These are phyloP conservation scores for Melospiza georgiana DNA, from an alignment of 2,113 vertebrate genomes.

Conservation along the genomic window DNA sequence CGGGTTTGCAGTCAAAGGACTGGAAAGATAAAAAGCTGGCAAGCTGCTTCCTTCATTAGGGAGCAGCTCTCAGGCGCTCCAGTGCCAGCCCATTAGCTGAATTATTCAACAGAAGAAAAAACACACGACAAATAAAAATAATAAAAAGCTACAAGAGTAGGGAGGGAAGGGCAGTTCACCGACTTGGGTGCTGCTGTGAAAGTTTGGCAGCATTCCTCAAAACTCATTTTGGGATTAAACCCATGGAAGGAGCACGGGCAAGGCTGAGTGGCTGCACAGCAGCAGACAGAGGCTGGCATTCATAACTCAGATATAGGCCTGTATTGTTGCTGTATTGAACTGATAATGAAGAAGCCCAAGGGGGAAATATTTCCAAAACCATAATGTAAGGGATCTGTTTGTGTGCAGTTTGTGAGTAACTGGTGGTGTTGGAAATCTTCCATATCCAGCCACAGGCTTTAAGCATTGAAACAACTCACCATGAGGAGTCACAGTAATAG, in stretches of 20 bases:
- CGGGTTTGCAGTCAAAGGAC: background rate
- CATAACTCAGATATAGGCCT: background rate
- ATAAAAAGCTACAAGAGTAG: background rate
- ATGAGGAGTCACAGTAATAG: background rate
- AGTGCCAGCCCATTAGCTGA: conserved; percentile 28
- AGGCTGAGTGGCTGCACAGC: background rate
- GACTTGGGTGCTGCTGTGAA: background rate
- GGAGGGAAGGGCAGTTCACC: background rate
- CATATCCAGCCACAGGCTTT: background rate
- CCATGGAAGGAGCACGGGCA: background rate
- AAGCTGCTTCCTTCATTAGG: conserved; percentile 55
- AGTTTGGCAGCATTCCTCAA: conserved; percentile 8
- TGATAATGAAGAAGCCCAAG: conserved; percentile 2
- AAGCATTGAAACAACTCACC: background rate
- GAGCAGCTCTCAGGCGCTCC: background rate
- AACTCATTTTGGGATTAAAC: background rate
- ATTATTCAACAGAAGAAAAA: conserved; percentile 56
- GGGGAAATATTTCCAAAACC: background rate
- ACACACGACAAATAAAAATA: background rate
- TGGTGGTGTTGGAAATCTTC: background rate
- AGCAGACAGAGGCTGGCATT: background rate
- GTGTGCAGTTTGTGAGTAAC: background rate
- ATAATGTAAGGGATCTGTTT: background rate
- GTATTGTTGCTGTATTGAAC: background rate
- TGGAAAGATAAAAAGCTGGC: conserved; percentile 47